Evolutionary conservation across 2,113 vertebrate species (phyloP).

Genomic region (Austrofundulus limnaeus): DNA sequence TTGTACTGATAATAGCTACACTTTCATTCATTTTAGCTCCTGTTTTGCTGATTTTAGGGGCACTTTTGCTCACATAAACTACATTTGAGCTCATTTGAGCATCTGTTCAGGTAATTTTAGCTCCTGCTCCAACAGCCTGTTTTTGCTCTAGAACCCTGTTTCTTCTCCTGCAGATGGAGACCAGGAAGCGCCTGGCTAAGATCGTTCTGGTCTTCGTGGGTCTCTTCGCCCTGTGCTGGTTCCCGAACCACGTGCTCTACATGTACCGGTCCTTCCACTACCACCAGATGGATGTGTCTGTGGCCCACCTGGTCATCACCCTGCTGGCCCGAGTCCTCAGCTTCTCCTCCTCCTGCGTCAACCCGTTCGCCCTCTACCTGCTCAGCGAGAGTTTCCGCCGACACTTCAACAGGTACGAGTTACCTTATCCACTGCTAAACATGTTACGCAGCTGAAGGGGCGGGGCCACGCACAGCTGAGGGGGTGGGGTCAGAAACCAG

Average conservation of each 20-base stretch:
- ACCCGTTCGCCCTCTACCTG: conserved; percentile 92
- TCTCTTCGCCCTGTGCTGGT: conserved; percentile 90
- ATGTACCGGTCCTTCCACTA: conserved; percentile 94
- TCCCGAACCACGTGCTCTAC: conserved; percentile 92
- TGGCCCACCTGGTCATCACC: conserved; percentile 87
- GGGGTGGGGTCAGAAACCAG: not conserved
- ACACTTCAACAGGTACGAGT: conserved; percentile 85
- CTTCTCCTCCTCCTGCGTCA: conserved; percentile 93
- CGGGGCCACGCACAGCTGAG: too few species aligned
- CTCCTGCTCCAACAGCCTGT: too few species aligned
- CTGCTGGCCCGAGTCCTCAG: conserved; percentile 88
- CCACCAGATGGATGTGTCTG: conserved; percentile 83
- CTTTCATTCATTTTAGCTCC: too few species aligned
- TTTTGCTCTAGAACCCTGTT: not conserved
- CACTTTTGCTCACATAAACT: too few species aligned
- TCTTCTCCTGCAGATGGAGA: conserved; percentile 84
- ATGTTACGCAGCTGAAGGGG: too few species aligned
- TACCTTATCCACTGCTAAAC: too few species aligned
- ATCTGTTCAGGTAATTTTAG: too few species aligned
- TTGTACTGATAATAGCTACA: too few species aligned
- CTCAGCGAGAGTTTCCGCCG: conserved; percentile 91
- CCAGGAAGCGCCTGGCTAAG: conserved; percentile 92
- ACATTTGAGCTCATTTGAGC: too few species aligned
- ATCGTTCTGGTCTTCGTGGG: conserved; percentile 93
- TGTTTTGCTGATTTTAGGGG: too few species aligned